phyloP scores from a whole-genome alignment of 53 echinoderm and acorn worm genomes.

The Pentamera pediparva region DNA sequence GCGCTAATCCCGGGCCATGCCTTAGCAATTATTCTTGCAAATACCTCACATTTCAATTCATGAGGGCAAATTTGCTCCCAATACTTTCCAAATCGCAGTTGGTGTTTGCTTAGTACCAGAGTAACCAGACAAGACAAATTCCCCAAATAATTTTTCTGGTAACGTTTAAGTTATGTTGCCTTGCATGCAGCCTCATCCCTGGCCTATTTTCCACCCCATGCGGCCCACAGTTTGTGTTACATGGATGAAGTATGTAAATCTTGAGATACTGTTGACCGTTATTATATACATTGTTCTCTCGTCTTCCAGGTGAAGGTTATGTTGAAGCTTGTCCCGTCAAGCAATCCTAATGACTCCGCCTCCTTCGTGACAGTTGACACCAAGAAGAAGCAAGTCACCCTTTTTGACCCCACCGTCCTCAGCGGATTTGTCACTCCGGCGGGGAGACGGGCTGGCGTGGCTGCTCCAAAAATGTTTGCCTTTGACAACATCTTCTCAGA shows the following conservation, averaged over 20 bases:
- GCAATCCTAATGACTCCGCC: constrained; percentile 73
- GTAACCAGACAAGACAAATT: too few species aligned
- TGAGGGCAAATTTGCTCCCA: too few species aligned
- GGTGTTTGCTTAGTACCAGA: too few species aligned
- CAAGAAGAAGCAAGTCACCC: constrained; percentile 96
- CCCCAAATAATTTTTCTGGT: too few species aligned
- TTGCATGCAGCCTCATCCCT: too few species aligned
- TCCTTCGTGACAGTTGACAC: constrained; percentile 89
- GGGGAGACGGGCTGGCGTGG: constrained; percentile 79
- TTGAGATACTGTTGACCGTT: neutral
- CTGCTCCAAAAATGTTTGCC: constrained; percentile 99
- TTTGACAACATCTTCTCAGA: constrained; percentile 92
- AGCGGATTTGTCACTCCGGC: constrained; percentile 84
- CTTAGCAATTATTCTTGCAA: too few species aligned
- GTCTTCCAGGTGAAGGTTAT: constrained; percentile 85
- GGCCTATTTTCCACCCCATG: too few species aligned
- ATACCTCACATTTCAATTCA: too few species aligned
- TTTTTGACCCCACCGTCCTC: constrained; percentile 95
- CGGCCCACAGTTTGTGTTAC: too few species aligned
- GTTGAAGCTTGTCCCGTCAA: constrained; percentile 78
- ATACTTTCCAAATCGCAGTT: too few species aligned
- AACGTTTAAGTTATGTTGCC: too few species aligned
- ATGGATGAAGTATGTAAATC: neutral
- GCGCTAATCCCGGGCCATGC: too few species aligned
- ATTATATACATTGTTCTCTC: neutral